Evolutionary conservation across 2,797 vertebrate genomes (phyloP).

Genomic region (Hybognathus amarus): DNA sequence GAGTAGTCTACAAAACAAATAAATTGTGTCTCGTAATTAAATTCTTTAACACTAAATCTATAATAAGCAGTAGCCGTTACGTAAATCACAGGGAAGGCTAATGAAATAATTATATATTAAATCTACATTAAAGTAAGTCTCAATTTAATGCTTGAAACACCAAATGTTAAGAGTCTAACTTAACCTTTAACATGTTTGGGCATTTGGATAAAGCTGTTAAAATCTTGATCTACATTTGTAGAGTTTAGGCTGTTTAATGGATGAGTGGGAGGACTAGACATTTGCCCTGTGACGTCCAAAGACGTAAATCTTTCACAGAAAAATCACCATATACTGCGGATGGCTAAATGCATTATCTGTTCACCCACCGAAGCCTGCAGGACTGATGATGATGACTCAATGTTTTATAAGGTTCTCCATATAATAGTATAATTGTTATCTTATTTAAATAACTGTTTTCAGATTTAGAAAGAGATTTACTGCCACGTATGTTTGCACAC

Average conservation of each 20-base stretch:
- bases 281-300: neutral
- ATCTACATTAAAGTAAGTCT: neutral
- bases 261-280: slow-evolving; percentile 19
- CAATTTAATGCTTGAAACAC: neutral
- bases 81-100: neutral
- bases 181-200: neutral
- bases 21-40: neutral
- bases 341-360: neutral
- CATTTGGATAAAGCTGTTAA: neutral
- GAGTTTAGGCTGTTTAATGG: neutral
- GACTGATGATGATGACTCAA: neutral
- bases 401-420: neutral
- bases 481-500: too few relatives aligned
- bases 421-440: neutral
- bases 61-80: neutral
- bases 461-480: neutral
- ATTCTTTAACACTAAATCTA: neutral
- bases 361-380: neutral
- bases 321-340: neutral
- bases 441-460: neutral
- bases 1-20: neutral
- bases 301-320: neutral
- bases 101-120: neutral
- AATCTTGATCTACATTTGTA: neutral
- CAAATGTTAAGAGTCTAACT: neutral